Evolutionary conservation across 2,797 vertebrate genomes (phyloP).

Genomic region (Gymnothorax javanicus): DNA sequence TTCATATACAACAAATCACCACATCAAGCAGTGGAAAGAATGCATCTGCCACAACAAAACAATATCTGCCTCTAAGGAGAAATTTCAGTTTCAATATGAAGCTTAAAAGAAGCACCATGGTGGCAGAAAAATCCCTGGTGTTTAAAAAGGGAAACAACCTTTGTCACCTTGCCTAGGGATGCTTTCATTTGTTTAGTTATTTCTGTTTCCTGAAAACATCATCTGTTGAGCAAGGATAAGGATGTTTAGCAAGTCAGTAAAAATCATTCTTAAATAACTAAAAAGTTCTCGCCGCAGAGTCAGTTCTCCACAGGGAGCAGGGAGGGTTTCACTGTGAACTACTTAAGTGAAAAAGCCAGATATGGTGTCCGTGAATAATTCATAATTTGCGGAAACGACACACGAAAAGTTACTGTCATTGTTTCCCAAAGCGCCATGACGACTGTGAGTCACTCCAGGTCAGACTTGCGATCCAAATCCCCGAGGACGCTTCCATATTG

Average conservation of each 20-base stretch:
- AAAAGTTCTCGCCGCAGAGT: background rate
- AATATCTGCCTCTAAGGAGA: no score
- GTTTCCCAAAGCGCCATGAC: background rate
- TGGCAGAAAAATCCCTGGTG: background rate
- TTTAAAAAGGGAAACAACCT: background rate
- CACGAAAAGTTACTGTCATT: slow-evolving; percentile 5
- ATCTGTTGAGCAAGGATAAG: background rate
- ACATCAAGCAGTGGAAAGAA: no score
- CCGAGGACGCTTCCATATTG: background rate
- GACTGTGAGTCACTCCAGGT: background rate
- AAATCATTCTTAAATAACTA: background rate
- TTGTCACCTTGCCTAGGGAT: no score
- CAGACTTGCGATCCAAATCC: background rate
- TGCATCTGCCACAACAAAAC: no score
- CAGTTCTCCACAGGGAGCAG: background rate
- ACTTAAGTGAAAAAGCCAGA: background rate
- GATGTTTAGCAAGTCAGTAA: background rate
- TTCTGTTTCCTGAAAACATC: no score
- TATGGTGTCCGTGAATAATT: background rate
- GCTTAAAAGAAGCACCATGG: background rate
- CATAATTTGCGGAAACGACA: background rate
- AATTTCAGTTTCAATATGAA: no score
- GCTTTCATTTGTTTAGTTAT: no score
- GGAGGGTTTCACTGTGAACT: background rate
- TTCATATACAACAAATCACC: no score